Percentiles rank a stretch among this genome's conserved stretches.
Evolutionary conservation across 2,888 invertebrate species (phyloP).

Genomic region (Pardosa pseudoannulata): DNA sequence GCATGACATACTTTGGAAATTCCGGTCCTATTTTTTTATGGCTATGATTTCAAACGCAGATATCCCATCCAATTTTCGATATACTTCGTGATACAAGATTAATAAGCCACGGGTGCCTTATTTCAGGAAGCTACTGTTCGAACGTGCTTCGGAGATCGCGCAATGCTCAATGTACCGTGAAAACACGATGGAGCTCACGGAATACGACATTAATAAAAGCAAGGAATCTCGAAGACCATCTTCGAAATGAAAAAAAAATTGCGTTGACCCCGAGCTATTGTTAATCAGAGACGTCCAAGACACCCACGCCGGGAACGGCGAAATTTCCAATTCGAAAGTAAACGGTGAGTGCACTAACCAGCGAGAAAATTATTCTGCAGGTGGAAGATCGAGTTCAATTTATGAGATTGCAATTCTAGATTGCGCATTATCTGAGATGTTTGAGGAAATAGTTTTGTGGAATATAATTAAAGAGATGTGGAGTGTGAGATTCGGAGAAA

Average conservation of each 20-base stretch:
- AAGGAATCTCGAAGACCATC: not conserved
- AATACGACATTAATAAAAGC: not conserved
- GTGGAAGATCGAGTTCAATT: constrained; percentile 6
- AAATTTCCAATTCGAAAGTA: not conserved
- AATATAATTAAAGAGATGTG: too few relatives aligned
- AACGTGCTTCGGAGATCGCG: not conserved
- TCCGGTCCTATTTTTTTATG: too few relatives aligned
- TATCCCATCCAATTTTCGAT: too few relatives aligned
- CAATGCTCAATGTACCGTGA: not conserved
- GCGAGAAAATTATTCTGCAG: not conserved
- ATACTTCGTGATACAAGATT: not conserved
- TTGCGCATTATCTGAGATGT: not conserved
- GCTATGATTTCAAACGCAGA: too few relatives aligned
- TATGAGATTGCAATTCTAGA: not conserved
- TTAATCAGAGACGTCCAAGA: not conserved
- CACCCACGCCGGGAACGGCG: not conserved
- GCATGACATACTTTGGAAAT: too few relatives aligned
- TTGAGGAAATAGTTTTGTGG: too few relatives aligned
- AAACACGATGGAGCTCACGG: not conserved
- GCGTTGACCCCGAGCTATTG: not conserved
- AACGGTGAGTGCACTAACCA: not conserved
- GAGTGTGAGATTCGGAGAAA: too few relatives aligned
- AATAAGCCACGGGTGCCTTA: not conserved
- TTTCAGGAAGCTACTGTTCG: not conserved
- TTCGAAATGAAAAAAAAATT: too few relatives aligned